These are phyloP conservation scores for Lycia hirtaria DNA, from an alignment of 2,888 invertebrate species.

Conservation along the genomic window DNA sequence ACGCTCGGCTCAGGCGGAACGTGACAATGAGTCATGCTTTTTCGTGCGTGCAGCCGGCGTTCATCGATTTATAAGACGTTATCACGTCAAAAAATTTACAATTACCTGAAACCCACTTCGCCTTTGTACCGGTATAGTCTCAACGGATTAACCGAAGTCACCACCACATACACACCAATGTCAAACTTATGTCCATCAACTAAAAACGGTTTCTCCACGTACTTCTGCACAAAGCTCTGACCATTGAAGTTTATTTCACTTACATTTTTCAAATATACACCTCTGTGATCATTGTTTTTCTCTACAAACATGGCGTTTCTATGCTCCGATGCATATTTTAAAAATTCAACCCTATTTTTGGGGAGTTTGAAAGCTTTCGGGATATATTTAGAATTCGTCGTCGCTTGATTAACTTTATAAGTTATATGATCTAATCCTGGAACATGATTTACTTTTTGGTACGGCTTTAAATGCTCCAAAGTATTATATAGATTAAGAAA, in stretches of 20 bases:
- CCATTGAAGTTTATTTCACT: constrained; percentile 89
- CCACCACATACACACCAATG: constrained; percentile 96
- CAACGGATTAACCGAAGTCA: constrained; percentile 96
- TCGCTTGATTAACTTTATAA: constrained; percentile 95
- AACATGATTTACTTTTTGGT: constrained; percentile 96
- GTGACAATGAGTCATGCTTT: no score
- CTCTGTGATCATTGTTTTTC: constrained; percentile 96
- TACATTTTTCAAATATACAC: constrained; percentile 90
- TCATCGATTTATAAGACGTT: no score
- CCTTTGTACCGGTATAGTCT: constrained; percentile 95
- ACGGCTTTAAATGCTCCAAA: constrained; percentile 85
- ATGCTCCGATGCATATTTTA: constrained; percentile 88
- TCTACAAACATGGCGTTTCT: constrained; percentile 93
- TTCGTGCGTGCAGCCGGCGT: no score
- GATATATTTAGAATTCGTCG: constrained; percentile 90
- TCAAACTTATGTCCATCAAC: constrained; percentile 98
- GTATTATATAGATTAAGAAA: constrained; percentile 86
- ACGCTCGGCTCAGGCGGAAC: no score
- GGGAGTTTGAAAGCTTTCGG: constrained; percentile 96
- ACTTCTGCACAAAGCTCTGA: constrained; percentile 96
- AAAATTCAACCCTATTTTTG: constrained; percentile 88
- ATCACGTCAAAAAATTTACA: constrained; percentile 17
- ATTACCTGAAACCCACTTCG: constrained; percentile 94
- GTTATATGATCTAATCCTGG: constrained; percentile 97
- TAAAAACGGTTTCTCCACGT: constrained; percentile 93